Conservation (phyloP, 2,797 vertebrate species). For the Acestrorhynchus altus region DNA sequence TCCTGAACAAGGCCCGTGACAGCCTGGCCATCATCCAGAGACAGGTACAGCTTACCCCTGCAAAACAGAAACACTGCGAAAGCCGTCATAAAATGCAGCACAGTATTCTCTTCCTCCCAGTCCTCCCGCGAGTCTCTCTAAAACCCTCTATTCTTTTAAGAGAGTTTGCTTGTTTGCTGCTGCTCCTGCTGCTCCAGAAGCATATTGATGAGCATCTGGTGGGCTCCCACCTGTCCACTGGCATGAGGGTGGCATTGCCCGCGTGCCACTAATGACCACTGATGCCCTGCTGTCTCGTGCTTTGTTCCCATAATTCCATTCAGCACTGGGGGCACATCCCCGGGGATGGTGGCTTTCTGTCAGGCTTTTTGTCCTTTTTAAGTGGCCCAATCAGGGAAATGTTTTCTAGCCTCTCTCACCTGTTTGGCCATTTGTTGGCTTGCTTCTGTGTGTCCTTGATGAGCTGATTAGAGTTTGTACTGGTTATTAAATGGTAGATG, state of each 20-base stretch:
- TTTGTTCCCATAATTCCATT: constrained; percentile 71
- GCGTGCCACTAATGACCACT: constrained; percentile 63
- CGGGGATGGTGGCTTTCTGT: constrained; percentile 22
- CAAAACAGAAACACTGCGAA: constrained; percentile 16
- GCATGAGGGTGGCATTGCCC: constrained; percentile 18
- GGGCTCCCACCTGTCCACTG: constrained; percentile 62
- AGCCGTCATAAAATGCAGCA: not conserved
- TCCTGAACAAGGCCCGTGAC: constrained; percentile 82
- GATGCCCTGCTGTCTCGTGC: constrained; percentile 55
- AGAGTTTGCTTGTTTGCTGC: constrained; percentile 37
- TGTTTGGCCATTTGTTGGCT: not conserved
- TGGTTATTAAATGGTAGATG: not conserved
- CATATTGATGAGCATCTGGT: constrained; percentile 72
- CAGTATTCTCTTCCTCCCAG: not conserved
- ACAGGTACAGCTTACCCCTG: constrained; percentile 79
- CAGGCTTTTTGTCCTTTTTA: constrained; percentile 21
- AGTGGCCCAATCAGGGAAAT: not conserved
- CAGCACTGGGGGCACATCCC: constrained; percentile 44
- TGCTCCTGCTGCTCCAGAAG: constrained; percentile 34
- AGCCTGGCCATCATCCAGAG: constrained; percentile 85
- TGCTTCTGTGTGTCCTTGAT: not conserved
- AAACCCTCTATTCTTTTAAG: constrained; percentile 50
- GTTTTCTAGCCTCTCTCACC: not conserved
- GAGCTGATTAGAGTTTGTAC: not conserved
- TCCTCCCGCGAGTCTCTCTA: not conserved